A percentile compares a stretch with the other conserved stretches of the same genome.
phyloP scores from a whole-genome alignment of 2,888 invertebrate species.

The Pyrrhosoma nymphula region DNA sequence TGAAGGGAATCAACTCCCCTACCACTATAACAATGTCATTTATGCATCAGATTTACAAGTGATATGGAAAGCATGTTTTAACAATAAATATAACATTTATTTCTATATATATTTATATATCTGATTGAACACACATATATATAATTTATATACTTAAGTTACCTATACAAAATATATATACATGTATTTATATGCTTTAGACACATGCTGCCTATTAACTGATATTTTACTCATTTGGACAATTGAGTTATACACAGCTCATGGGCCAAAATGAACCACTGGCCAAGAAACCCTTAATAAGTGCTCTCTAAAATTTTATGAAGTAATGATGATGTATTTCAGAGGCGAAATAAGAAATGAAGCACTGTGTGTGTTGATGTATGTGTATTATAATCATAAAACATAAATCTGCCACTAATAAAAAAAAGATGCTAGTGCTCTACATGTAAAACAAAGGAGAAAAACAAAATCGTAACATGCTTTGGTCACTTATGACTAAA shows the following conservation, averaged over 20 bases:
- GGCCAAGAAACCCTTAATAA: constrained; percentile 20
- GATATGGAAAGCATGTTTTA: constrained; percentile 53
- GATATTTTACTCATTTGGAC: constrained; percentile 17
- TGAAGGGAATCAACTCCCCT: constrained; percentile 65
- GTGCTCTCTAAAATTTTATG: constrained; percentile 46
- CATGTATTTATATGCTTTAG: neutral
- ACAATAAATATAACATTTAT: neutral
- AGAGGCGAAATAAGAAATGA: constrained; percentile 38
- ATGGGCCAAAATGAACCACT: constrained; percentile 36
- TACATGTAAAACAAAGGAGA: constrained; percentile 47
- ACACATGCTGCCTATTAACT: constrained; percentile 55
- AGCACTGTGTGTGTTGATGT: constrained; percentile 52
- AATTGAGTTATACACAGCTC: constrained; percentile 52
- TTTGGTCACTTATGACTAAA: constrained; percentile 66
- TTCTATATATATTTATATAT: neutral
- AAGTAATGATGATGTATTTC: constrained; percentile 39
- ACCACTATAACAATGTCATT: constrained; percentile 37
- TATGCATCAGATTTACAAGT: constrained; percentile 37
- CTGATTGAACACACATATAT: neutral
- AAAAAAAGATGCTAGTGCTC: constrained; percentile 64
- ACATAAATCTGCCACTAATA: constrained; percentile 56
- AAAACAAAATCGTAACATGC: constrained; percentile 60
- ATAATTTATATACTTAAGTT: neutral
- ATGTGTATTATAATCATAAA: constrained; percentile 46
- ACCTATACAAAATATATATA: constrained; percentile 35